These are phyloP conservation scores for Centruroides sculpturatus DNA, from an alignment of 1,140 invertebrate genomes.

Conservation along the genomic window DNA sequence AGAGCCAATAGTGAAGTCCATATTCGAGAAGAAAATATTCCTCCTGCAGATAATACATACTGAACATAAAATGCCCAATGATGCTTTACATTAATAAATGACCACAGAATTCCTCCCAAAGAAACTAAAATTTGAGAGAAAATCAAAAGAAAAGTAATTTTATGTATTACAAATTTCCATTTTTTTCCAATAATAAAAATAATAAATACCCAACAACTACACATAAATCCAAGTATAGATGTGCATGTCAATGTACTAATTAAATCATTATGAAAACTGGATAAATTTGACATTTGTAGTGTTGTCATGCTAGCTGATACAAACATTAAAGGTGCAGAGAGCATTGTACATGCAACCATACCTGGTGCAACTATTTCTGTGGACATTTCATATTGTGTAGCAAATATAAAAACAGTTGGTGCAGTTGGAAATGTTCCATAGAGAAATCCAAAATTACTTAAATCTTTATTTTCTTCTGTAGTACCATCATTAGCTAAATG, in stretches of 20 bases:
- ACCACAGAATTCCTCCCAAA: constrained; percentile 53
- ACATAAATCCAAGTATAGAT: constrained; percentile 56
- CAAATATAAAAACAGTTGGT: constrained; percentile 87
- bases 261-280: constrained; percentile 39
- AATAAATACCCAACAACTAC: constrained; percentile 58
- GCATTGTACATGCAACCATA: constrained; percentile 84
- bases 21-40: constrained; percentile 58
- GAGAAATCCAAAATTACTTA: constrained; percentile 85
- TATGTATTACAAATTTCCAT: constrained; percentile 63
- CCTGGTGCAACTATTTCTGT: constrained; percentile 76
- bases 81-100: constrained; percentile 31
- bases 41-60: constrained; percentile 52
- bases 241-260: constrained; percentile 65
- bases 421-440: constrained; percentile 93
- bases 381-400: constrained; percentile 69
- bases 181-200: constrained; percentile 61
- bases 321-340: constrained; percentile 88
- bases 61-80: constrained; percentile 47
- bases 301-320: constrained; percentile 84
- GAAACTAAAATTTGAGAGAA: constrained; percentile 51
- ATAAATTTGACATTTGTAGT: constrained; percentile 28
- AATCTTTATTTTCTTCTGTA: constrained; percentile 53
- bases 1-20: constrained; percentile 70
- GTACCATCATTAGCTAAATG: constrained; percentile 50
- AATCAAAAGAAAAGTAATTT: constrained; percentile 58